These are phyloP conservation scores for Meloidogyne exigua DNA, from an alignment of 1,140 invertebrate genomes.

Conservation along the genomic window DNA sequence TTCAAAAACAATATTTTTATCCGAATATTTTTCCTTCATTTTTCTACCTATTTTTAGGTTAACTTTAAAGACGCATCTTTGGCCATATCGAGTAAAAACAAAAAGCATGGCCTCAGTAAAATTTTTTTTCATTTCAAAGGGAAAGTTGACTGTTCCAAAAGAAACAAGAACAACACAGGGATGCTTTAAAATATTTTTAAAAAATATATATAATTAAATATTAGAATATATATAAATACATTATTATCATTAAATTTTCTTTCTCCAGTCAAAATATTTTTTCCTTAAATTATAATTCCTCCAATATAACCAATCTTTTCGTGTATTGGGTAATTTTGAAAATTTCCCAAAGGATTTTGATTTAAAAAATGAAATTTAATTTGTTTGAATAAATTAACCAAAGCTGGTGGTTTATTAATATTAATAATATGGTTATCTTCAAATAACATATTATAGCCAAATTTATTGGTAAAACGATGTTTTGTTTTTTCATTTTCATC, in stretches of 20 bases:
- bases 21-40: background rate
- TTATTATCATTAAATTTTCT: no score
- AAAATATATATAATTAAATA: background rate
- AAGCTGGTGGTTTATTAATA: background rate
- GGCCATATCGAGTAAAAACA: background rate
- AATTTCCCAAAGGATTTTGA: background rate
- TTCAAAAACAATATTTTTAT: background rate
- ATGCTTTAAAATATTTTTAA: background rate
- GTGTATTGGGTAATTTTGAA: background rate
- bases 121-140: background rate
- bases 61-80: background rate
- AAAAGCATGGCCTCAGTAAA: background rate
- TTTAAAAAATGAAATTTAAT: background rate
- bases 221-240: no score
- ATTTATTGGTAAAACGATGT: background rate
- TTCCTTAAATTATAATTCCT: background rate
- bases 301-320: background rate
- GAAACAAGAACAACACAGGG: background rate
- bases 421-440: background rate
- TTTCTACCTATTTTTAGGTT: background rate
- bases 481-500: background rate
- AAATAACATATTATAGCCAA: background rate
- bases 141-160: background rate
- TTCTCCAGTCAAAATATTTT: background rate
- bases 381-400: background rate